phyloP scores from a whole-genome alignment of 2,797 vertebrate species.

The Harpagifer antarcticus region DNA sequence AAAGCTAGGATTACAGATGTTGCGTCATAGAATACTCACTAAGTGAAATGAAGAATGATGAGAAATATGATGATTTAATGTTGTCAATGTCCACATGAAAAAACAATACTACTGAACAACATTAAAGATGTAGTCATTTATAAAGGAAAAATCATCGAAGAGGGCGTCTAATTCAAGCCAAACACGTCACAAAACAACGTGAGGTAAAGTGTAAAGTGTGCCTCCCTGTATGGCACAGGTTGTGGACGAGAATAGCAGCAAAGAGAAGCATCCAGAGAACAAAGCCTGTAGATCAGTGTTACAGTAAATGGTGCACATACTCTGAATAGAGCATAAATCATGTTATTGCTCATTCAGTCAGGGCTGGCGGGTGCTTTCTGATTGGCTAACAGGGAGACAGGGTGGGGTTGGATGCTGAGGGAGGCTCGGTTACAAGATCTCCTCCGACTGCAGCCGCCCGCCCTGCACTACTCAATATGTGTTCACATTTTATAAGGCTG shows the following conservation, averaged over 20 bases:
- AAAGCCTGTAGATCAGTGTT: slow-evolving; percentile 64
- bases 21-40: slow-evolving; percentile 57
- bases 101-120: slow-evolving; percentile 1
- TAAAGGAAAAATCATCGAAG: background rate
- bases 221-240: slow-evolving; percentile 15
- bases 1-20: slow-evolving; percentile 66
- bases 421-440: slow-evolving; percentile 50
- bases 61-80: slow-evolving; percentile 53
- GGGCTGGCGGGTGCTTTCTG: slow-evolving; percentile 16
- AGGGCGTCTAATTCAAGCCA: slow-evolving; percentile 24
- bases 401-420: slow-evolving; percentile 62
- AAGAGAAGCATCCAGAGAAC: slow-evolving; percentile 59
- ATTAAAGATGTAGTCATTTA: background rate
- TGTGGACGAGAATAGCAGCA: slow-evolving; percentile 16
- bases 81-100: slow-evolving; percentile 22
- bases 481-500: slow-evolving; percentile 10
- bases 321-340: slow-evolving; percentile 70
- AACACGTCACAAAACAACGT: slow-evolving; percentile 8
- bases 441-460: slow-evolving; percentile 44
- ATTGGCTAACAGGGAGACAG: slow-evolving; percentile 62
- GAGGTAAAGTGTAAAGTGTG: slow-evolving; percentile 6
- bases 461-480: slow-evolving; percentile 24
- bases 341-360: slow-evolving; percentile 63
- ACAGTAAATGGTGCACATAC: slow-evolving; percentile 64
- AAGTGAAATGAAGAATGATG: slow-evolving; percentile 41